A percentile compares a stretch with the other conserved stretches of the same genome.
These are phyloP conservation scores for Psylliodes chrysocephalus DNA, from an alignment of 2,888 invertebrate species.

Conservation along the genomic window DNA sequence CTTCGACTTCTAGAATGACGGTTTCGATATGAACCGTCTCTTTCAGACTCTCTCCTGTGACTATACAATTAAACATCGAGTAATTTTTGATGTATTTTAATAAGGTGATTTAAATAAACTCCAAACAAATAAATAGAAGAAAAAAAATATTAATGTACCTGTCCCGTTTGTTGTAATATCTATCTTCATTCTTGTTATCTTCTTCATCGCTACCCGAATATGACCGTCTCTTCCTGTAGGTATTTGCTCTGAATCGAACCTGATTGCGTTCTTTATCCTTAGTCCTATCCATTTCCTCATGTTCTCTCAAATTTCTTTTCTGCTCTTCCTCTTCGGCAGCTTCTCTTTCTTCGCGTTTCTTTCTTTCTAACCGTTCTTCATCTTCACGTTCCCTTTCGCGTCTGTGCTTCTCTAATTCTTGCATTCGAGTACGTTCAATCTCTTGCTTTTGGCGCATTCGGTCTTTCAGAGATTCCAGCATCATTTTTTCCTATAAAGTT, in stretches of 20 bases:
- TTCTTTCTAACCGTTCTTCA: conserved; percentile 53
- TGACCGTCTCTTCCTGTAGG: conserved; percentile 38
- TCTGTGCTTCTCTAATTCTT: conserved; percentile 57
- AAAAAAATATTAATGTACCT: neutral
- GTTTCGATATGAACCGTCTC: conserved; percentile 30
- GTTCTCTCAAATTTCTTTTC: conserved; percentile 55
- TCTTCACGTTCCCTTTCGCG: conserved; percentile 62
- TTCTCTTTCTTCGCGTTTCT: conserved; percentile 58
- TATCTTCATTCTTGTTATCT: conserved; percentile 31
- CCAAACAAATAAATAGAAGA: no score
- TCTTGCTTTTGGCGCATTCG: conserved; percentile 68
- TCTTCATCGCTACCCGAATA: conserved; percentile 42
- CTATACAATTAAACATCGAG: no score
- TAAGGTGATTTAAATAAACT: no score
- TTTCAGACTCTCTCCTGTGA: no score
- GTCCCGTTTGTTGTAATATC: conserved; percentile 29
- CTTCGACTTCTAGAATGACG: conserved; percentile 41
- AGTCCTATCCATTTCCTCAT: conserved; percentile 59
- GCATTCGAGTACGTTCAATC: conserved; percentile 59
- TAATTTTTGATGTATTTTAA: no score
- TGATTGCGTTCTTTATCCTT: conserved; percentile 57
- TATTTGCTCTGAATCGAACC: conserved; percentile 59
- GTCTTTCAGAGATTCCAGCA: conserved; percentile 67
- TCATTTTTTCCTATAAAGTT: conserved; percentile 61
- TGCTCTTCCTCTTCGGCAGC: conserved; percentile 55